Evolutionary conservation across 2,113 vertebrate species (phyloP).

Genomic region (Jaculus jaculus): DNA sequence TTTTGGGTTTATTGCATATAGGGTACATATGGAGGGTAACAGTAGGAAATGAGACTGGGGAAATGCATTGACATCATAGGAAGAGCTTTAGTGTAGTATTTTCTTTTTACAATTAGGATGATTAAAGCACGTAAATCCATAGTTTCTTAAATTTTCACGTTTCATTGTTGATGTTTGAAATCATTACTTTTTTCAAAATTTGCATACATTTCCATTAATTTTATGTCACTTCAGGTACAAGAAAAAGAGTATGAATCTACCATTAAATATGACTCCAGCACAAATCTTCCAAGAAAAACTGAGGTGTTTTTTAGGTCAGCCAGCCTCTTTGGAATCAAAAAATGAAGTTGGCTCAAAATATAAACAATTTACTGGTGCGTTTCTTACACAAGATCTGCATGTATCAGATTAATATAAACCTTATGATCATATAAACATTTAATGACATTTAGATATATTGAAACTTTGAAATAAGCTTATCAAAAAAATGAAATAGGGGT

Average conservation of each 20-base stretch:
- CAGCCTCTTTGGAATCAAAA: slow-evolving; percentile 73
- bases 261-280: slow-evolving; percentile 86
- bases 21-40: not conserved
- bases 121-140: not conserved
- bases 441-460: not conserved
- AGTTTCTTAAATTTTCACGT: slow-evolving; percentile 23
- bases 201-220: slow-evolving; percentile 48
- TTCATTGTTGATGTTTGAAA: not conserved
- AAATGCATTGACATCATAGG: not conserved
- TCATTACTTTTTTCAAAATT: not conserved
- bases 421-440: not conserved
- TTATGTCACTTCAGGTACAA: slow-evolving; percentile 84
- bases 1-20: not conserved
- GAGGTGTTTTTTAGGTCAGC: slow-evolving; percentile 86
- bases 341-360: slow-evolving; percentile 56
- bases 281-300: slow-evolving; percentile 91
- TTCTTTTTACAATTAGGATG: not conserved
- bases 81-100: not conserved
- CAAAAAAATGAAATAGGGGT: slow-evolving; percentile 7
- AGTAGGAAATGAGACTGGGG: not conserved
- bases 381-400: not conserved
- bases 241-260: slow-evolving; percentile 84
- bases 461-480: not conserved
- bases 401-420: slow-evolving; percentile 13
- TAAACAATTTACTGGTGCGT: slow-evolving; percentile 88